Base-by-base conservation (phyloP, 2,113 vertebrate species). In the Cinclus mexicanus region DNA sequence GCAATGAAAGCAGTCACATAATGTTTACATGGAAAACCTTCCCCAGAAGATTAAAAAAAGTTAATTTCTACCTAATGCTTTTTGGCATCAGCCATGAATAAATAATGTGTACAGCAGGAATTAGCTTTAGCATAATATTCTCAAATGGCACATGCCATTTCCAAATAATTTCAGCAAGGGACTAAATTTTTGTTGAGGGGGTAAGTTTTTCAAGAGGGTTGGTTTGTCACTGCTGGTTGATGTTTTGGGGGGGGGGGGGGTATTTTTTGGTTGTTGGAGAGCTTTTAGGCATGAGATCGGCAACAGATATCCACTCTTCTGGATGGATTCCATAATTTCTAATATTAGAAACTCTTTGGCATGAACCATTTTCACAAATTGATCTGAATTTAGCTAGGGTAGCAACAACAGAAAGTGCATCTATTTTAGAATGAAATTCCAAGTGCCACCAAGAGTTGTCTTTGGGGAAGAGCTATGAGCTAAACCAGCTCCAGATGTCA, bases 181-280 rank as follows among this genome's bases (percentile, higher is more conserved):
- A 31, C 19, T 67, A 22, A 22, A 3, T 16, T 49, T 65, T 39
- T 49, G 4, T 31, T 57, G 10, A 29, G 6, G 16, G 31, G 3
- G 4, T 28, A 12, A 22, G 11, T 4, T 24, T 74, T 59, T 56
- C 5, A 17, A 3, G 9, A 29, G 37, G 28, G 9, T 35, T 18
- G 18, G 44, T 61, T 85, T 65, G 42, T 33, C 68, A 33, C 31
- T 39, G 4, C 3, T 60, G 14, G 8, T n/a, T 78, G 19, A 42
- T 24, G 2, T 3, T 83, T 22, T 4, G 2, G 5, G 25, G 4
- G 0, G 1, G 3, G 2, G 5, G 25, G 4, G 0, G 1, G 3
- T 37, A 50, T 26, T 42, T 26, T 72, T 42, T 12, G 2, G 16
- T 52, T 71, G 28, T 3, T 25, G 20, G 33, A 5, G 6, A 3